Evolutionary conservation across 2,797 vertebrate genomes (phyloP).

Genomic region (Schizothorax lantsangensis): DNA sequence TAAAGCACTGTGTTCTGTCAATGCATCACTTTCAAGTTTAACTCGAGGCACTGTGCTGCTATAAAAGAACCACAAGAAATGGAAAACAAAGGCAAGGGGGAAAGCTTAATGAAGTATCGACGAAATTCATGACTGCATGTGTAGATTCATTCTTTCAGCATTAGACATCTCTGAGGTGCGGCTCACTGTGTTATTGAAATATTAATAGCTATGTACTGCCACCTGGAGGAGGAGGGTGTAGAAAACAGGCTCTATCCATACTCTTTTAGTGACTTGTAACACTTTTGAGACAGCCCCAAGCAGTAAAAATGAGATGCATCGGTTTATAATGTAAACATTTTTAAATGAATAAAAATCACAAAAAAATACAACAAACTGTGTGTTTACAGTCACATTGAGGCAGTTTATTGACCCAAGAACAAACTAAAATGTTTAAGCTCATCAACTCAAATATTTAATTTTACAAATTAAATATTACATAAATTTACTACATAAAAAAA

Average conservation of each 20-base stretch:
- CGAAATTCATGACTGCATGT: not conserved
- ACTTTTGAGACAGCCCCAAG: not conserved
- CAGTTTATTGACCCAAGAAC: constrained; percentile 60
- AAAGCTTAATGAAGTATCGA: constrained; percentile 14
- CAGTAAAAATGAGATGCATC: not conserved
- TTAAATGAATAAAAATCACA: not conserved
- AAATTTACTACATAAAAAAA: constrained; percentile 48
- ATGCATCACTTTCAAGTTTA: not conserved
- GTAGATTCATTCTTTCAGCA: constrained; percentile 16
- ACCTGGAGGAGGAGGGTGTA: constrained; percentile 48
- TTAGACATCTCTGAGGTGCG: constrained; percentile 33
- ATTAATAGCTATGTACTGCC: constrained; percentile 46
- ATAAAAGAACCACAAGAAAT: not conserved
- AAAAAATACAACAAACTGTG: not conserved
- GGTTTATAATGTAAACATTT: not conserved
- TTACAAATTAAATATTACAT: constrained; percentile 48
- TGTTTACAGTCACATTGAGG: constrained; percentile 38
- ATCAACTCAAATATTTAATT: constrained; percentile 25
- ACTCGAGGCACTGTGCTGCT: not conserved
- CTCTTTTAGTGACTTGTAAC: not conserved
- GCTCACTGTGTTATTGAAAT: not conserved
- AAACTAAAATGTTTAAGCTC: constrained; percentile 33
- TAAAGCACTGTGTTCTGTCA: not conserved
- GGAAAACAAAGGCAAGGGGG: not conserved
- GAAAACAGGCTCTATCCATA: not conserved